Evolutionary conservation across 2,888 invertebrate species (phyloP), one percentile per base, ranked within the genome.

Genomic region (Periphyllus acericola): DNA sequence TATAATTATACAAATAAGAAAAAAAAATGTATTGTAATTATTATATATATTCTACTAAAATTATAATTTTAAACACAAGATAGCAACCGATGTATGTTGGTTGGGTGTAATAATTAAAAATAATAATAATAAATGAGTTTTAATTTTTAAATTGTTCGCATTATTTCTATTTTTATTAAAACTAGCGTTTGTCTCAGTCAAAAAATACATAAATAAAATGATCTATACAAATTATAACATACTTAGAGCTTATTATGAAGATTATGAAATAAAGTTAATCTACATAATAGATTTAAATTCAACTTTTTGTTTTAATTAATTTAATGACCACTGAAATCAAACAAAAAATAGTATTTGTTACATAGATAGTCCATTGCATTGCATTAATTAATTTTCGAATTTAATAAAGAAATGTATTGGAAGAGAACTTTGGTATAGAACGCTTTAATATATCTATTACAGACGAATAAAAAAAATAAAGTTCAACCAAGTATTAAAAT

Each of bases 61-160:
- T 83, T 29, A 75, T 60, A 83, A 83, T 83, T 83, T 83, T 83
- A 75, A 83, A 83, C 84, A 84, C 68, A 84, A 46, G 34, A 32
- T 84, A 78, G 76, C 66, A 84, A 76, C 34, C n/a, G 32, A 14
- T 66, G 36, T 46, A 46, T 8, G 52, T 34, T 66, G 66, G 72
- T 55, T 66, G 40, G 46, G 5, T 74, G 34, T 68, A 76, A 25
- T n/a, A 66, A 68, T 46, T 76, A 83, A 84, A 83, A 76, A 84
- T 84, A 84, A 84, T 76, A 84, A 84, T 84, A 78, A 84, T 84
- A 84, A 76, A 76, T 76, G n/a, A 46, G 60, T 83, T 68, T 66
- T 46, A 36, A 78, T 84, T 78, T 78, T 68, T 34, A 66, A 75
- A 66, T 84, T 84, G 84, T 84, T 84, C 76, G 32, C 60, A 74